phyloP scores from a whole-genome alignment of 1,140 invertebrate genomes.

The Antheraea mylitta region DNA sequence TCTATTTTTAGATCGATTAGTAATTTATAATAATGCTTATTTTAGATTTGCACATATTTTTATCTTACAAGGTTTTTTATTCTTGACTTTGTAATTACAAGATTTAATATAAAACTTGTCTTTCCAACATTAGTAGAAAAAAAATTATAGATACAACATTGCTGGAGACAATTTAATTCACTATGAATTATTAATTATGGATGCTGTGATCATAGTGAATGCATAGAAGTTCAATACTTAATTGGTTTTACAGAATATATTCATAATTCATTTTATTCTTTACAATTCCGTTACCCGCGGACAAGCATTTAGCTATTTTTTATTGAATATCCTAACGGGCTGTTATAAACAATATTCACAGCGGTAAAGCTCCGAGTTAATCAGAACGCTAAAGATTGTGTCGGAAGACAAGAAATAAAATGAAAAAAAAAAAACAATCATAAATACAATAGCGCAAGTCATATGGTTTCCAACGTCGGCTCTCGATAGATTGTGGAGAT shows the following conservation, averaged over 20 bases:
- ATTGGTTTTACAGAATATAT: not conserved
- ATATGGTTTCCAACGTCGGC: constrained; percentile 64
- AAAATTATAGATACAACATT: too few relatives aligned
- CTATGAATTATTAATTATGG: too few relatives aligned
- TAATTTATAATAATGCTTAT: too few relatives aligned
- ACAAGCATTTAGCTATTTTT: constrained; percentile 16
- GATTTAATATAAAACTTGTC: too few relatives aligned
- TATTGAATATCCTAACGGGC: constrained; percentile 38
- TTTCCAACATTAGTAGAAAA: too few relatives aligned
- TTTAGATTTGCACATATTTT: too few relatives aligned
- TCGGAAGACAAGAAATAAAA: constrained; percentile 71
- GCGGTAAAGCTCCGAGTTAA: constrained; percentile 72
- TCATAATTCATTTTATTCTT: not conserved
- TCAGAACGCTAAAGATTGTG: constrained; percentile 78
- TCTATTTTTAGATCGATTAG: too few relatives aligned
- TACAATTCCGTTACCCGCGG: not conserved
- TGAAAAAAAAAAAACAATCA: constrained; percentile 67
- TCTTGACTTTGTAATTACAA: too few relatives aligned
- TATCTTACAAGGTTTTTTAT: too few relatives aligned
- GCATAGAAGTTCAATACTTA: not conserved
- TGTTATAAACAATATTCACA: constrained; percentile 69
- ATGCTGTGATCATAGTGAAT: too few relatives aligned
- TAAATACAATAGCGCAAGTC: constrained; percentile 74
- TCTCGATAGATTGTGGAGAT: constrained; percentile 68
- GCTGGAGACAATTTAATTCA: too few relatives aligned